Base-by-base conservation (phyloP, 1,140 invertebrate species). In the Drosophila insularis region DNA sequence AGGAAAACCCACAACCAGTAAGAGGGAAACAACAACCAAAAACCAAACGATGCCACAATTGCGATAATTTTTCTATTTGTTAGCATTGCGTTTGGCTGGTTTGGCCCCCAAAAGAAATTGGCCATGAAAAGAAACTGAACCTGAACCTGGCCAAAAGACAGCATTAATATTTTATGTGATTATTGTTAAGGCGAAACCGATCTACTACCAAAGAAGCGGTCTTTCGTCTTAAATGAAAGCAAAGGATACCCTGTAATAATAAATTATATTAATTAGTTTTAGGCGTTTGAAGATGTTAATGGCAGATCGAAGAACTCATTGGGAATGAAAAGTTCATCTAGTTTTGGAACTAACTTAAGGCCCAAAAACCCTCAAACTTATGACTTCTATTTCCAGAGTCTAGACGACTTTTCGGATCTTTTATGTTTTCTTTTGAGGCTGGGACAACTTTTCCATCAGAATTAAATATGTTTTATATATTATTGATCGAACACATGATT, bases 11-110 rank as follows among this genome's bases (percentile, higher is more conserved):
- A 78, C 68, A 72, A 60, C 43, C 55, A 61, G 63, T 46, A 54
- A 59, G 17, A 63, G 62, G 65, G 54, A 54, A 17, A 62, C 78
- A 74, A 72, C 43, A 80, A 80, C 43, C n/a, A 46, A 14, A 14
- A 50, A 50, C 17, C 43, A 82, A 76, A 89, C 80, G 84, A 89
- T 89, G 85, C 84, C 86, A 89, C 85, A 89, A 89, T 89, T 89
- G 80, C 84, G 84, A 89, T 89, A 89, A 89, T 89, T 89, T 89
- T 89, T 89, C 84, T 89, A 89, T 89, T 89, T 89, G 84, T 89
- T 89, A 89, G 84, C 76, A 75, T 74, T 87, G 85, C 84, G 80
- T 89, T 89, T 10, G 17, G 17, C 17, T 46, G 27, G 27, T 8
- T 46, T 80, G 80, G 80, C 76, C 84, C 72, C 79, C 8, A 68